Percentiles rank a stretch among this genome's conserved stretches.
Evolutionary conservation across 2,888 invertebrate species (phyloP).

Genomic region (Hyppa rectilinea): DNA sequence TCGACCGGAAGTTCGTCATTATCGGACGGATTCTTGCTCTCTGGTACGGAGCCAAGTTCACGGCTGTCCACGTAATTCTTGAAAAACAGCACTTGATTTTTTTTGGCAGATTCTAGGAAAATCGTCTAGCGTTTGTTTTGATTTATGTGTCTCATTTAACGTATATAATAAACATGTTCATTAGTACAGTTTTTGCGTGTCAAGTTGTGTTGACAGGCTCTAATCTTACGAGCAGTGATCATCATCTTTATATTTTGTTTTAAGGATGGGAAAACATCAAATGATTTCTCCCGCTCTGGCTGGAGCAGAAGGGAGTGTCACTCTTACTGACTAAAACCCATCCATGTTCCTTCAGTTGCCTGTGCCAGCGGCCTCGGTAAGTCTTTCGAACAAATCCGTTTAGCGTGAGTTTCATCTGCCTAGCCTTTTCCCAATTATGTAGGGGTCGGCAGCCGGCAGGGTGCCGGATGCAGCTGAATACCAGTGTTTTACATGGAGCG

Average conservation of each 20-base stretch:
- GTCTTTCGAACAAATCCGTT: no score
- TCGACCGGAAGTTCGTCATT: slow-evolving; percentile 84
- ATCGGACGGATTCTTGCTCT: slow-evolving; percentile 77
- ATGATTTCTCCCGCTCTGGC: no score
- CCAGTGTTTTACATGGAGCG: no score
- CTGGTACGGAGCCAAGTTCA: slow-evolving; percentile 83
- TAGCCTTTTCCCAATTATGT: no score
- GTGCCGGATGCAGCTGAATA: no score
- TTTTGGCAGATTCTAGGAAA: slow-evolving; percentile 47
- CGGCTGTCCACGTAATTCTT: slow-evolving; percentile 64
- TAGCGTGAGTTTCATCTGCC: no score
- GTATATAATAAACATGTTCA: slow-evolving; percentile 1
- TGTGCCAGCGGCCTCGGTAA: no score
- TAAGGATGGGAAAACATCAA: no score
- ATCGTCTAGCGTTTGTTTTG: slow-evolving; percentile 47
- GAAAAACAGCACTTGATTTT: slow-evolving; percentile 48
- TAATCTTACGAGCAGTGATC: background rate
- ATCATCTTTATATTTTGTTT: background rate
- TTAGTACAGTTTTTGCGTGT: background rate
- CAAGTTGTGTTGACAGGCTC: background rate
- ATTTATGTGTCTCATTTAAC: background rate
- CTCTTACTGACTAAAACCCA: no score
- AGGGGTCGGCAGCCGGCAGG: no score
- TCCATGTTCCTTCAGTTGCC: no score
- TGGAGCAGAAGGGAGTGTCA: no score